Evolutionary conservation across 1,140 invertebrate species (phyloP), one percentile per base, ranked within the genome.

Genomic region (Acromyrmex heyeri): DNA sequence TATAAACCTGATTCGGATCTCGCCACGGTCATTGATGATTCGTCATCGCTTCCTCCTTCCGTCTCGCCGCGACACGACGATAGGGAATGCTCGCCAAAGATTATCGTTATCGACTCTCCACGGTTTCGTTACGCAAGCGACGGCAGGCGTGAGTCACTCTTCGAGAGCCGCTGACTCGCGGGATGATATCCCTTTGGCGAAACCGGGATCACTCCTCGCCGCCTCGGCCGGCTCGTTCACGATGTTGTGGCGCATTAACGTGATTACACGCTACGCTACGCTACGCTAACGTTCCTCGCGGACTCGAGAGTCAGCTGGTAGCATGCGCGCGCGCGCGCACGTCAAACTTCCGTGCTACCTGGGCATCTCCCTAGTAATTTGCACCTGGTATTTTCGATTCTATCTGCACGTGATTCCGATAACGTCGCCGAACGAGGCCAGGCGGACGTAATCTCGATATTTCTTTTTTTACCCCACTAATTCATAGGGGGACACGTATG

Each of bases 301-400:
- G 64, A 65, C 86, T 30, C 86, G 67, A 86, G 86, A 90, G 92
- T 93, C 93, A 94, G 93, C 93, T 94, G 92, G 88, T 92, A 87
- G 89, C 87, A 50, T 38, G 48, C 48, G 76, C 62, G 77, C 75
- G 77, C 75, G 44, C 48, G 76, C 62, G 77, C 75, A 59, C 90
- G 89, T 88, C 83, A 70, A 88, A 91, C 90, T 91, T 91, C 90
- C 87, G 90, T 91, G 90, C 89, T 91, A 91, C 87, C 89, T 87
- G 72, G 85, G 48, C 89, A 90, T 91, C 89, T 85, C 89, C 90
- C 87, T 76, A 90, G 93, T 95, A 95, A 95, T 95, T 95, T 93
- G 94, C 94, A 95, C 95, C 95, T 95, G 95, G 95, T 94, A 93
- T 91, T 94, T 92, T 92, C 93, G 94, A 95, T 95, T 95, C 90